Evolutionary conservation across 2,888 invertebrate species (phyloP).

Genomic region (Agrochola macilenta): DNA sequence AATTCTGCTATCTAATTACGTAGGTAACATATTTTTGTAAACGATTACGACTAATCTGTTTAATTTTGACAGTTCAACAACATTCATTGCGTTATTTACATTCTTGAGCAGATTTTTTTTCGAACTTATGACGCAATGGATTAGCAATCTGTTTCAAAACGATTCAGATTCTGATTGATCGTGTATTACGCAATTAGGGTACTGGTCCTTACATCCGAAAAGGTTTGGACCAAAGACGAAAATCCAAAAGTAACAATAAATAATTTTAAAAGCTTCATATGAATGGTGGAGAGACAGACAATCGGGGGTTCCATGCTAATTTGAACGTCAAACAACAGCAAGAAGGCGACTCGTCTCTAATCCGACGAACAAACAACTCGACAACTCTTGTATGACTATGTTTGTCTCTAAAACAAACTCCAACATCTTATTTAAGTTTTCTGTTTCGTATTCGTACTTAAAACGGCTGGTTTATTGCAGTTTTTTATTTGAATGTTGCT

Average conservation of each 20-base stretch:
- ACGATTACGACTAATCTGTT: no score
- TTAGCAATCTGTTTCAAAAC: no score
- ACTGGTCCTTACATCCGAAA: background rate
- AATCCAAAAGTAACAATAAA: slow-evolving; percentile 5
- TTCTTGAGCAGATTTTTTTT: no score
- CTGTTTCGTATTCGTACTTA: slow-evolving; percentile 68
- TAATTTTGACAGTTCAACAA: no score
- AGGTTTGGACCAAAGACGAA: no score
- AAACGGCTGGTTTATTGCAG: slow-evolving; percentile 26
- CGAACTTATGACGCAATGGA: no score
- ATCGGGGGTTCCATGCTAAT: slow-evolving; percentile 75
- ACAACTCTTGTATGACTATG: slow-evolving; percentile 45
- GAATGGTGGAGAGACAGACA: slow-evolving; percentile 35
- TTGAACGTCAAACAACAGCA: slow-evolving; percentile 79
- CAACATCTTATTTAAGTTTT: slow-evolving; percentile 85
- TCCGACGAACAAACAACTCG: slow-evolving; percentile 75
- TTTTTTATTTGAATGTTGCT: slow-evolving; percentile 38
- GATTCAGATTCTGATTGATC: no score
- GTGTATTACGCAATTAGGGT: no score
- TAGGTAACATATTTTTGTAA: no score
- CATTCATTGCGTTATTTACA: no score
- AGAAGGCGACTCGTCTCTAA: slow-evolving; percentile 78
- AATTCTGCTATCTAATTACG: no score
- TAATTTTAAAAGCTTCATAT: slow-evolving; percentile 38
- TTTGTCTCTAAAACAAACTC: slow-evolving; percentile 78